Evolutionary conservation across 2,113 vertebrate genomes (phyloP).

Genomic region (Takifugu bimaculatus): DNA sequence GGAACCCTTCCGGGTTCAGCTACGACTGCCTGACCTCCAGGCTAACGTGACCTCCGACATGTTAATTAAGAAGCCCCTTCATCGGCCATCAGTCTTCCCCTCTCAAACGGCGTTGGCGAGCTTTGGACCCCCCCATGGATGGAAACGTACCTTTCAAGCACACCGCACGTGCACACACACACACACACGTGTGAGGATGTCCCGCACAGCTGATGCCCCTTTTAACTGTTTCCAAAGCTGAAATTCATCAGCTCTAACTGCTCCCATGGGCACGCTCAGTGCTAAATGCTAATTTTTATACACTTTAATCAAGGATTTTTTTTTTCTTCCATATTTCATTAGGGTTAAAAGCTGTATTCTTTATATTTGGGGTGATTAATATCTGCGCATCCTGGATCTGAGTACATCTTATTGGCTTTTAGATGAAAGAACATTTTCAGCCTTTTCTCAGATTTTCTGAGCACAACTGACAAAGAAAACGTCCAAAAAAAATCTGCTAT

Average conservation of each 20-base stretch:
- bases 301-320: not conserved
- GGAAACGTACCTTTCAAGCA: conserved; percentile 19
- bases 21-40: not conserved
- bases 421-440: too few relatives aligned
- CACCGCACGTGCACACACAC: conserved; percentile 2
- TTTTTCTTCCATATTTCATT: too few relatives aligned
- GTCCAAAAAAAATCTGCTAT: too few relatives aligned
- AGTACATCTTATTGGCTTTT: too few relatives aligned
- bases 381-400: too few relatives aligned
- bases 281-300: not conserved
- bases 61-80: conserved; percentile 59
- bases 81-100: too few relatives aligned
- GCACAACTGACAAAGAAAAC: too few relatives aligned
- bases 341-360: too few relatives aligned
- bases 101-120: conserved; percentile 48
- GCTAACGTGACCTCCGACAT: conserved; percentile 50
- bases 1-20: not conserved
- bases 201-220: conserved; percentile 19
- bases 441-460: too few relatives aligned
- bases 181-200: conserved; percentile 6
- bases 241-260: not conserved
- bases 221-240: conserved; percentile 11
- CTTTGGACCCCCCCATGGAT: conserved; percentile 25
- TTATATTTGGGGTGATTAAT: too few relatives aligned
- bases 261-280: not conserved